Evolutionary conservation across 2,113 vertebrate species (phyloP).

Genomic region (Todiramphus chloris): DNA sequence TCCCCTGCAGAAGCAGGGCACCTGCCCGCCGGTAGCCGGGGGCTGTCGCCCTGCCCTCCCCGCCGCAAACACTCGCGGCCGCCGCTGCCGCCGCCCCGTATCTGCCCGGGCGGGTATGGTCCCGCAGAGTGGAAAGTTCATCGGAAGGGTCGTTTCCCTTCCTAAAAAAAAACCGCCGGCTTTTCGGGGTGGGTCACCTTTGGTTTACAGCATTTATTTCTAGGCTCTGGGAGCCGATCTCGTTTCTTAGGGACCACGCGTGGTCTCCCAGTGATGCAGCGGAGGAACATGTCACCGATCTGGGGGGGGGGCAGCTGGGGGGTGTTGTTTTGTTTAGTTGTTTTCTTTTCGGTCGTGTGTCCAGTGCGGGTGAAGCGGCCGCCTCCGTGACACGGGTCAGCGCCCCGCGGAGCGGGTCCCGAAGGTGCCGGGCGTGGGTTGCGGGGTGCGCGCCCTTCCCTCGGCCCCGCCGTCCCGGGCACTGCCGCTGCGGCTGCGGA

Average conservation of each 20-base stretch:
- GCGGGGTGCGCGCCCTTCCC: neutral
- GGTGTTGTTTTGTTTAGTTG: neutral
- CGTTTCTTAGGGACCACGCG: neutral
- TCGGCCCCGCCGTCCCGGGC: neutral
- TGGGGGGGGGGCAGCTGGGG: no score
- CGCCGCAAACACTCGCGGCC: conserved; percentile 16
- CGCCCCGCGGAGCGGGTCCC: neutral
- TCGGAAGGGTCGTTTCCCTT: neutral
- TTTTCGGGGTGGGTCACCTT: neutral
- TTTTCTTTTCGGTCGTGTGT: neutral
- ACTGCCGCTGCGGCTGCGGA: neutral
- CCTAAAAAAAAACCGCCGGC: neutral
- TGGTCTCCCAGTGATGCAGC: neutral
- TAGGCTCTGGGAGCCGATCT: neutral
- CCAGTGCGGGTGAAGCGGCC: neutral
- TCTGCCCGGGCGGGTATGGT: neutral
- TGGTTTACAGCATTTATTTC: neutral
- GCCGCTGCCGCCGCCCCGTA: neutral
- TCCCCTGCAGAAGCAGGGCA: conserved; percentile 34
- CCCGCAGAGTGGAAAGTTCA: neutral
- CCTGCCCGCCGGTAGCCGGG: conserved; percentile 61
- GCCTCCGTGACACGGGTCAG: neutral
- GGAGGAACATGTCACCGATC: neutral
- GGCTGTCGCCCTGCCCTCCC: neutral
- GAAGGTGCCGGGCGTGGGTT: neutral